A percentile compares a stretch with the other conserved stretches of the same genome.
phyloP scores from a whole-genome alignment of 2,113 vertebrate genomes.

The Pelobates fuscus region DNA sequence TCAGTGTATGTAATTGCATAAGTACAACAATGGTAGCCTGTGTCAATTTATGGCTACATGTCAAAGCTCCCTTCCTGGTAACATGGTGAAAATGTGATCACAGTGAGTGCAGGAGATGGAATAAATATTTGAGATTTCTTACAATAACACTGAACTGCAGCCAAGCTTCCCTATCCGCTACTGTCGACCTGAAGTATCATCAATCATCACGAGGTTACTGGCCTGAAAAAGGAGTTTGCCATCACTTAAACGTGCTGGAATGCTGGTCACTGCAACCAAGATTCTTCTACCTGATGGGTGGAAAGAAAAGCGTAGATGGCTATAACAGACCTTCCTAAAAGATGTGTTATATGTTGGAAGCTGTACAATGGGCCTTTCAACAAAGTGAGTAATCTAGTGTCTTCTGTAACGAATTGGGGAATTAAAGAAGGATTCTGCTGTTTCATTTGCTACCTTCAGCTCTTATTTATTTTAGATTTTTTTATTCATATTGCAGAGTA shows the following conservation, averaged over 20 bases:
- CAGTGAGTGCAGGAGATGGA: conserved; percentile 74
- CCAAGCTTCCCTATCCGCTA: conserved; percentile 70
- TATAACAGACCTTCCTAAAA: conserved; percentile 55
- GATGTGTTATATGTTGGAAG: conserved; percentile 38
- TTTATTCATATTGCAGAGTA: too few species aligned
- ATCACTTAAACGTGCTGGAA: conserved; percentile 63
- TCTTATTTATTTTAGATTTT: too few species aligned
- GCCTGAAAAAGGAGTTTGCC: conserved; percentile 64
- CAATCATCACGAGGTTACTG: conserved; percentile 70
- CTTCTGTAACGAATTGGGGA: not conserved
- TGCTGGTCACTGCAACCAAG: conserved; percentile 57
- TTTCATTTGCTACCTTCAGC: not conserved
- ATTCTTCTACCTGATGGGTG: conserved; percentile 61
- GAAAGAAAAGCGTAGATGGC: conserved; percentile 54
- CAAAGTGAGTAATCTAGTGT: conserved; percentile 6
- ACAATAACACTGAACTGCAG: conserved; percentile 70
- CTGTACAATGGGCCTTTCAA: conserved; percentile 36
- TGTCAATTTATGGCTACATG: conserved; percentile 70
- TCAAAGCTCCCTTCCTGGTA: conserved; percentile 78
- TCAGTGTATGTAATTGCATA: conserved; percentile 52
- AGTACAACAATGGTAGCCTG: conserved; percentile 68
- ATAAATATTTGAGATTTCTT: conserved; percentile 79
- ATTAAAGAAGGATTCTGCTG: conserved; percentile 1
- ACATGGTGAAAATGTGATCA: conserved; percentile 75
- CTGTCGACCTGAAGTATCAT: conserved; percentile 66